Conservation (phyloP, 2,113 vertebrate species). For the Terrapene triunguis region DNA sequence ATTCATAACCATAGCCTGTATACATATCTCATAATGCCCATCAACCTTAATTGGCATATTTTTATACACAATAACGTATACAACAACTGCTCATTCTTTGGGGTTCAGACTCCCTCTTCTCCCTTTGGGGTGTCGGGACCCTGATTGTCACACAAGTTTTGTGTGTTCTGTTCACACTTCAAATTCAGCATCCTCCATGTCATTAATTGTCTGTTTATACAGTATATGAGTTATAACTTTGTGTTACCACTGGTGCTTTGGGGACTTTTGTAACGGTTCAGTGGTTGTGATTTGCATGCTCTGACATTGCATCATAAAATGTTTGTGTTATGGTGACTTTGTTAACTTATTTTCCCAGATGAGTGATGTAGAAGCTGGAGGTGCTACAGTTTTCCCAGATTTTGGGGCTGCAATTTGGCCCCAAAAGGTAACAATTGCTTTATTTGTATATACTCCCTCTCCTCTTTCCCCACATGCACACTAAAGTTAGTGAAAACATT, state of each 20-base stretch:
- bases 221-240: neutral
- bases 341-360: conserved; percentile 84
- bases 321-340: neutral
- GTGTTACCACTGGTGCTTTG: neutral
- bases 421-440: conserved; percentile 85
- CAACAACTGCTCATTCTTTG: too few species aligned
- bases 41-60: too few species aligned
- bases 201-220: neutral
- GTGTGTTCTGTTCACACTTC: neutral
- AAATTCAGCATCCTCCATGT: neutral
- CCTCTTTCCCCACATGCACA: neutral
- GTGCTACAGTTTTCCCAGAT: conserved; percentile 97
- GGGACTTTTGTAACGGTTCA: neutral
- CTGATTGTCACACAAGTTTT: too few species aligned
- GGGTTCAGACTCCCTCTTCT: too few species aligned
- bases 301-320: neutral
- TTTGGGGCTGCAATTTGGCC: conserved; percentile 94
- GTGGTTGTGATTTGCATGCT: neutral
- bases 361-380: conserved; percentile 97
- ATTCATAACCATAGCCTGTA: too few species aligned
- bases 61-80: too few species aligned
- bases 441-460: neutral
- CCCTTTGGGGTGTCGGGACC: too few species aligned
- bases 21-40: too few species aligned
- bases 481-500: neutral